Evolutionary conservation across 2,888 invertebrate species (phyloP).

Genomic region (Epinotia brunnichana): DNA sequence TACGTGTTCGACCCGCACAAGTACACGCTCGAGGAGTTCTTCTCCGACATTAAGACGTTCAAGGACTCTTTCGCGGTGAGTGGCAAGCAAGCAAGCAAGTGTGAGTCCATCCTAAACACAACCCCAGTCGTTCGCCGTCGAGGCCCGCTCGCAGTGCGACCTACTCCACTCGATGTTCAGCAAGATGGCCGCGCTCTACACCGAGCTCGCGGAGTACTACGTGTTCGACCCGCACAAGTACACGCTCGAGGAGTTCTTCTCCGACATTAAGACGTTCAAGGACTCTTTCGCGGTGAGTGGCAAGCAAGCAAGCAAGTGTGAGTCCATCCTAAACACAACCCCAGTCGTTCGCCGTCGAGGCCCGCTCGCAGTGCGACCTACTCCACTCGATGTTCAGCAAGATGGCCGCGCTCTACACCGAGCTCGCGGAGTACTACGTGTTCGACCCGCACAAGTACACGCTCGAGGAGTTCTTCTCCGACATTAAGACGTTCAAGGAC

Average conservation of each 20-base stretch:
- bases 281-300: constrained; percentile 91
- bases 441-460: constrained; percentile 97
- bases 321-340: constrained; percentile 55
- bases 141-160: constrained; percentile 93
- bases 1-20: constrained; percentile 96
- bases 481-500: constrained; percentile 97
- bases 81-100: constrained; percentile 44
- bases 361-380: constrained; percentile 93
- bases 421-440: constrained; percentile 94
- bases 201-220: constrained; percentile 93
- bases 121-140: constrained; percentile 62
- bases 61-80: constrained; percentile 94
- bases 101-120: neutral
- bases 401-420: constrained; percentile 93
- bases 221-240: constrained; percentile 97
- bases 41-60: constrained; percentile 96
- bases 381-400: constrained; percentile 96
- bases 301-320: too few species aligned
- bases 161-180: constrained; percentile 96
- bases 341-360: constrained; percentile 89
- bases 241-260: constrained; percentile 97
- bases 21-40: constrained; percentile 97
- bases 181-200: constrained; percentile 94
- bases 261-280: constrained; percentile 97
- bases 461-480: constrained; percentile 97